phyloP scores from a whole-genome alignment of 2,888 invertebrate genomes.

The Cephus sareptanus region DNA sequence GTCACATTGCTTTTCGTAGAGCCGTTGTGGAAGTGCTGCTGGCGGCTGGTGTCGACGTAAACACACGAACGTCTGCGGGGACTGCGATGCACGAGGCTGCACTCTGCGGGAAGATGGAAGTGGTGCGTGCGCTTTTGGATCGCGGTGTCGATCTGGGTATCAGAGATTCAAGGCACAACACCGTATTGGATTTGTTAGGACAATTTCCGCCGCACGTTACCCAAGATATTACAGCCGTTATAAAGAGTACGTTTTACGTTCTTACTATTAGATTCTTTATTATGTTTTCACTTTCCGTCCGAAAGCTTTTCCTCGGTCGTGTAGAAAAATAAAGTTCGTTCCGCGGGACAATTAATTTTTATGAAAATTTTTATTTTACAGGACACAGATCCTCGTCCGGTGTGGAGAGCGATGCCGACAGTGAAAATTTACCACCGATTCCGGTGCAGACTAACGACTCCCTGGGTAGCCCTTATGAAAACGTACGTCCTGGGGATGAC shows the following conservation, averaged over 20 bases:
- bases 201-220: slow-evolving; percentile 92
- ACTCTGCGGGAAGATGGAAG: slow-evolving; percentile 89
- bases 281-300: background rate
- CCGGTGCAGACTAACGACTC: slow-evolving; percentile 72
- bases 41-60: slow-evolving; percentile 88
- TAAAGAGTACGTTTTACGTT: slow-evolving; percentile 74
- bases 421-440: slow-evolving; percentile 75
- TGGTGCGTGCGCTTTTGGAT: slow-evolving; percentile 83
- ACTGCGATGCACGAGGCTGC: slow-evolving; percentile 95
- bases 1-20: slow-evolving; percentile 63
- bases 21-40: slow-evolving; percentile 86
- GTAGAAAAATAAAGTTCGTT: background rate
- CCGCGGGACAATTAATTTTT: background rate
- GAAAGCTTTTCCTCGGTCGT: background rate
- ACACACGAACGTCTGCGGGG: slow-evolving; percentile 85
- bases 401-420: slow-evolving; percentile 71
- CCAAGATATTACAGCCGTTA: slow-evolving; percentile 85
- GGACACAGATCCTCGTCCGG: slow-evolving; percentile 63
- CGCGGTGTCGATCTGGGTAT: slow-evolving; percentile 85
- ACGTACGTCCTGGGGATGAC: slow-evolving; percentile 70
- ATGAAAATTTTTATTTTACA: slow-evolving; percentile 23
- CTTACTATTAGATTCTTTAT: background rate
- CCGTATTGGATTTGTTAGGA: slow-evolving; percentile 86
- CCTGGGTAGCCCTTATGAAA: slow-evolving; percentile 75
- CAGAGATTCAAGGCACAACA: slow-evolving; percentile 82